These are phyloP conservation scores for Sclerurus mexicanus DNA, from an alignment of 2,113 vertebrate genomes.

Conservation along the genomic window DNA sequence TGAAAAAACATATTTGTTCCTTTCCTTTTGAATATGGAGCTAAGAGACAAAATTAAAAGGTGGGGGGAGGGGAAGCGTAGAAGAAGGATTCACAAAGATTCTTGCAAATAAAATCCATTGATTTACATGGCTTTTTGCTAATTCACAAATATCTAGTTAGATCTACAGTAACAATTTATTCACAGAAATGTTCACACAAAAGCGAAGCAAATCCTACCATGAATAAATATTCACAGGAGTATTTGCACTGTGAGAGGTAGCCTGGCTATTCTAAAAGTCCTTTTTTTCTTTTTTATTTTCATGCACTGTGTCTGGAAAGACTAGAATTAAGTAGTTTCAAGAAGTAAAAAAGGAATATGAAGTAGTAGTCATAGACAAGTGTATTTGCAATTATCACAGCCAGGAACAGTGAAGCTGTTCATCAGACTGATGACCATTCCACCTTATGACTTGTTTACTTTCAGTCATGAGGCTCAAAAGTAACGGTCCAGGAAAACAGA, in stretches of 20 bases:
- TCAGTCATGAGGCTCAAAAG: neutral
- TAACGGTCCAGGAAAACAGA: neutral
- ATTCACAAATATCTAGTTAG: neutral
- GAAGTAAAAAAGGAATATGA: neutral
- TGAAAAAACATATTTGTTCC: neutral
- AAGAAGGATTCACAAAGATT: neutral
- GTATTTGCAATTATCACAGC: neutral
- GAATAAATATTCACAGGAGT: constrained; percentile 56
- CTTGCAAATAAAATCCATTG: constrained; percentile 32
- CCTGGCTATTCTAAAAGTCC: constrained; percentile 15
- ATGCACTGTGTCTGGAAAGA: neutral
- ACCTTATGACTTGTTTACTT: neutral
- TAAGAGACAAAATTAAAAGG: neutral
- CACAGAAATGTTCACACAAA: constrained; percentile 11
- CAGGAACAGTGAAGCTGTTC: neutral
- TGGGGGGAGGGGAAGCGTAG: rapidly evolving
- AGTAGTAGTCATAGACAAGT: neutral
- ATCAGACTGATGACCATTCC: neutral
- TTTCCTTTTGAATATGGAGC: neutral
- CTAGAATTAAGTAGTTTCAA: constrained; percentile 33
- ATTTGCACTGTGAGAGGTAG: constrained; percentile 25
- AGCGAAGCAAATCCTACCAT: constrained; percentile 39
- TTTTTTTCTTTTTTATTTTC: neutral
- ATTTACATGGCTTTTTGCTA: constrained; percentile 5
- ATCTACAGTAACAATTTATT: constrained; percentile 40